Percentiles rank a stretch among this genome's conserved stretches.
phyloP scores from a whole-genome alignment of 2,113 vertebrate species.

The Catharus fuscescens region DNA sequence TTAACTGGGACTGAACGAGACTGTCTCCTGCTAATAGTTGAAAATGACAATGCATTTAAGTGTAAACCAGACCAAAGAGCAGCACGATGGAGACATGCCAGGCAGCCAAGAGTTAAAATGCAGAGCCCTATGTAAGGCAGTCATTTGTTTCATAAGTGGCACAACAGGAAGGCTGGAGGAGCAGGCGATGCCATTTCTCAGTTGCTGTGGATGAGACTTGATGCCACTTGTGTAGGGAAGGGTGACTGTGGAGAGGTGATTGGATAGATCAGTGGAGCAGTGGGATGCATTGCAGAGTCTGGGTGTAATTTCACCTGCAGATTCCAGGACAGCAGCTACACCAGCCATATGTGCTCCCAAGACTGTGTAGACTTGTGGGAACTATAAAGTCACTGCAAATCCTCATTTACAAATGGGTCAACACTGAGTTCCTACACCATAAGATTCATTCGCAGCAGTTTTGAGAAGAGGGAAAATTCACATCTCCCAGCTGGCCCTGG shows the following conservation, averaged over 20 bases:
- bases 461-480: neutral
- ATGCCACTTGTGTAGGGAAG: neutral
- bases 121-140: neutral
- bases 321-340: neutral
- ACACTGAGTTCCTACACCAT: neutral
- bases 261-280: accelerated
- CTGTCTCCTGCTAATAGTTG: accelerated
- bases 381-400: neutral
- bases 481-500: neutral
- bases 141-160: neutral
- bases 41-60: neutral
- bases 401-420: neutral
- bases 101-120: neutral
- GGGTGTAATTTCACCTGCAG: neutral
- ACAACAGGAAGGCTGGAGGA: neutral
- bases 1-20: neutral
- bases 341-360: accelerated
- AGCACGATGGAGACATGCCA: neutral
- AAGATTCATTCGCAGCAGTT: neutral
- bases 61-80: neutral
- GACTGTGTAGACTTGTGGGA: neutral
- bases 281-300: neutral
- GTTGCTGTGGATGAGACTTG: accelerated
- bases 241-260: accelerated
- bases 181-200: accelerated